A percentile compares a stretch with the other conserved stretches of the same genome.
Conservation (phyloP, 2,797 vertebrate species). For the Ambastaia sidthimunki region DNA sequence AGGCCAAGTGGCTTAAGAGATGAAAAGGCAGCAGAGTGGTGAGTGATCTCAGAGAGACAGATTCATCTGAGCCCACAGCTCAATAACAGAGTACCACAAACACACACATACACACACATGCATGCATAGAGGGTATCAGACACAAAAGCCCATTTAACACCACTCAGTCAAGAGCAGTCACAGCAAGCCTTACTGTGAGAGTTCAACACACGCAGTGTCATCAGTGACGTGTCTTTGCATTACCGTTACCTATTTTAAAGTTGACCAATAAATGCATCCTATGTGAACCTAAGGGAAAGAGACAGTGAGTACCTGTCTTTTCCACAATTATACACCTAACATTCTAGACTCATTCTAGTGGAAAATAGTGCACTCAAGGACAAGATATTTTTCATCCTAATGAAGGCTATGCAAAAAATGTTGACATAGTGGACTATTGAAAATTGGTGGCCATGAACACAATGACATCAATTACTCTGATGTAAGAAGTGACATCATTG, state of each 20-base stretch:
- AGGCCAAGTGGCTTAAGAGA: constrained; percentile 84
- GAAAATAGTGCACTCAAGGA: background rate
- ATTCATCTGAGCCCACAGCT: constrained; percentile 74
- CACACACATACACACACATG: constrained; percentile 34
- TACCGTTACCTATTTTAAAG: constrained; percentile 2
- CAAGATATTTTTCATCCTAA: too few species aligned
- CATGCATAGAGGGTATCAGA: constrained; percentile 50
- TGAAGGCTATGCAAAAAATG: background rate
- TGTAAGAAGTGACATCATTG: constrained; percentile 12
- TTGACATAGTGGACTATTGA: background rate
- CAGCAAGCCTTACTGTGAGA: constrained; percentile 60
- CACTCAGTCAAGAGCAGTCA: constrained; percentile 69
- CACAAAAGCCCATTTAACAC: constrained; percentile 77
- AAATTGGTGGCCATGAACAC: background rate
- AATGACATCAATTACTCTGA: background rate
- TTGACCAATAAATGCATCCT: background rate
- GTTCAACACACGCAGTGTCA: constrained; percentile 40
- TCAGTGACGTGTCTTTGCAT: background rate
- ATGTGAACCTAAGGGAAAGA: background rate
- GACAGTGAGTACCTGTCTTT: background rate
- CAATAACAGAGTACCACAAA: constrained; percentile 67
- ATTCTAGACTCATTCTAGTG: background rate
- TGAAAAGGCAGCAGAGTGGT: constrained; percentile 83
- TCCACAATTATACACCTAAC: background rate
- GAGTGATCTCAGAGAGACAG: constrained; percentile 77